A percentile compares a stretch with the other conserved stretches of the same genome.
Evolutionary conservation across 64 coral and sea anemone species (phyloP).

Genomic region (Orbicella faveolata): DNA sequence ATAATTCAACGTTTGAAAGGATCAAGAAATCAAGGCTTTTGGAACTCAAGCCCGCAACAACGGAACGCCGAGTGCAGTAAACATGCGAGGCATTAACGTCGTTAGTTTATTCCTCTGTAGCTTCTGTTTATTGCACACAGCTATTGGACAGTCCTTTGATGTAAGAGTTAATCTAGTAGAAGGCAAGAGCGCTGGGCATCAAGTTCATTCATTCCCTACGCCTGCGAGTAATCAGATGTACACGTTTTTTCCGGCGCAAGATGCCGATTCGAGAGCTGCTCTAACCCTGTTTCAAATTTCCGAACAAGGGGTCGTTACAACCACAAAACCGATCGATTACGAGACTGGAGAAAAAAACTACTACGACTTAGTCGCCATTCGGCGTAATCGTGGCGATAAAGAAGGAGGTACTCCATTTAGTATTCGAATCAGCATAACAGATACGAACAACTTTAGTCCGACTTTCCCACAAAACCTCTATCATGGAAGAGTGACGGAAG

Average conservation of each 20-base stretch:
- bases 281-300: conserved; percentile 61
- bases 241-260: conserved; percentile 45
- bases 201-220: conserved; percentile 1
- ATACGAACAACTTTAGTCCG: conserved; percentile 84
- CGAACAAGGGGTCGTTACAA: conserved; percentile 60
- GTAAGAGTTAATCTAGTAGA: not conserved
- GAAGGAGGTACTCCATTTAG: conserved; percentile 66
- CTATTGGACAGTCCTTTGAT: not conserved
- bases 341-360: conserved; percentile 64
- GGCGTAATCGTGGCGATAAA: conserved; percentile 47
- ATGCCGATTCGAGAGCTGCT: conserved; percentile 24
- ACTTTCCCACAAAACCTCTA: conserved; percentile 69
- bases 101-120: conserved; percentile 13
- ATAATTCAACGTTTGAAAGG: not conserved
- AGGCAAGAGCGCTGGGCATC: not conserved
- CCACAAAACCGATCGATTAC: conserved; percentile 54
- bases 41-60: not conserved
- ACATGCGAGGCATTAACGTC: conserved; percentile 40
- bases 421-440: conserved; percentile 53
- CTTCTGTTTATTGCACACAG: conserved; percentile 33
- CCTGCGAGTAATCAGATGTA: conserved; percentile 51
- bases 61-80: not conserved
- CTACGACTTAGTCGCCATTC: conserved; percentile 73
- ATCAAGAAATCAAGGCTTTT: conserved; percentile 32
- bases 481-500: conserved; percentile 61